Conservation (phyloP, 2,797 vertebrate genomes). For the Myoxocephalus aenaeus region DNA sequence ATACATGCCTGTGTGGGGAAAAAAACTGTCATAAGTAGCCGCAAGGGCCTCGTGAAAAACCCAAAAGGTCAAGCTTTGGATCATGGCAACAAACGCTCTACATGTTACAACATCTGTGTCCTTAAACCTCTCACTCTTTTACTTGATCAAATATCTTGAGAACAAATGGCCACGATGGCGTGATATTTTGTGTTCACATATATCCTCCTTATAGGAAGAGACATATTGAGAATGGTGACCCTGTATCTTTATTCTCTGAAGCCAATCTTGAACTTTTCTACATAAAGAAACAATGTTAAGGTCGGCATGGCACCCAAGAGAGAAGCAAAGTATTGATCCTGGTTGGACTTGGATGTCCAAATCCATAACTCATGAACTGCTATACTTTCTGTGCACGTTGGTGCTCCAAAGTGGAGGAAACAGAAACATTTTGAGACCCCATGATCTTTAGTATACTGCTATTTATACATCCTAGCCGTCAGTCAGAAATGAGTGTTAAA, state of each 20-base stretch:
- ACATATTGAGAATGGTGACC: neutral
- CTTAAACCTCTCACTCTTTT: neutral
- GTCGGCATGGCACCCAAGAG: neutral
- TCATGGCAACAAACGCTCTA: neutral
- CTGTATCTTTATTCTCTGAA: neutral
- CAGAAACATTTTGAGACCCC: neutral
- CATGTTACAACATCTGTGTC: neutral
- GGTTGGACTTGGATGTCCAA: neutral
- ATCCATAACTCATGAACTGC: neutral
- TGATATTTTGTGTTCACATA: neutral
- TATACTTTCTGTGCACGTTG: slow-evolving; percentile 13
- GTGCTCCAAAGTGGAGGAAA: neutral
- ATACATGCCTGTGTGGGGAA: neutral
- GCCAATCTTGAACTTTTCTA: slow-evolving; percentile 9
- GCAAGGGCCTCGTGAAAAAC: neutral
- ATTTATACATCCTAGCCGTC: neutral
- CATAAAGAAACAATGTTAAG: neutral
- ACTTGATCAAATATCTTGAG: slow-evolving; percentile 1
- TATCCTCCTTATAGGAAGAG: neutral
- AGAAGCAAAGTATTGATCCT: slow-evolving; percentile 21
- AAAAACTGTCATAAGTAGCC: neutral
- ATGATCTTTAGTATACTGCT: neutral
- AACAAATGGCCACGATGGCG: neutral
- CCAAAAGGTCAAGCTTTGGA: neutral
- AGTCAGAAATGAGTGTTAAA: neutral